Conservation (phyloP, 2,113 vertebrate genomes). For the Bubalus kerabau region DNA sequence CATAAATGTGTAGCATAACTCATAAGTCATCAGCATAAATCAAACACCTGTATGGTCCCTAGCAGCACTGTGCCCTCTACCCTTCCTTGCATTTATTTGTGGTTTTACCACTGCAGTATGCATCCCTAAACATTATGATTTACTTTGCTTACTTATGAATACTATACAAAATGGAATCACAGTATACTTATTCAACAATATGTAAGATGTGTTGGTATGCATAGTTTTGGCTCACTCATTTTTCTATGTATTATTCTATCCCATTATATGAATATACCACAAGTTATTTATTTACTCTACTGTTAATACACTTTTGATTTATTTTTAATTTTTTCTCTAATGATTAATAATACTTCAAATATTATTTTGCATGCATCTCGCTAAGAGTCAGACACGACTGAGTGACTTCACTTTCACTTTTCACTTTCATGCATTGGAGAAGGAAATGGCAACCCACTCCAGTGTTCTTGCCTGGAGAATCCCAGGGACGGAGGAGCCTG, state of each 20-base stretch:
- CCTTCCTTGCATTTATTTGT: neutral
- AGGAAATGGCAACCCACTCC: no score
- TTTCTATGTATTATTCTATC: neutral
- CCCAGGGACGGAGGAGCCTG: no score
- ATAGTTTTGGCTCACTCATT: neutral
- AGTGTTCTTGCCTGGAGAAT: no score
- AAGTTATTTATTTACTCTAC: neutral
- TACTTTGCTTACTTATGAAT: neutral
- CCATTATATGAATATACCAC: neutral
- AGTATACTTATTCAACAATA: neutral
- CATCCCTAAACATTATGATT: neutral
- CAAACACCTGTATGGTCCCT: neutral
- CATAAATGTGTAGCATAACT: neutral
- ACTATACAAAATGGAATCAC: neutral
- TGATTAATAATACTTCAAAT: neutral
- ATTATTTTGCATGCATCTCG: neutral
- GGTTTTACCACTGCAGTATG: neutral
- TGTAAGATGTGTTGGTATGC: neutral
- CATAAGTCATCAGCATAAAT: neutral
- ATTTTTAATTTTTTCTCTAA: neutral
- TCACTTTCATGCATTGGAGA: no score
- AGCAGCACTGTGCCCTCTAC: neutral
- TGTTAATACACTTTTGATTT: neutral
- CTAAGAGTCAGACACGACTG: no score
- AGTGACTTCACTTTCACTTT: no score